Evolutionary conservation across 2,888 invertebrate genomes (phyloP), one percentile per base, ranked within the genome.

Genomic region (Xestia xanthographa): DNA sequence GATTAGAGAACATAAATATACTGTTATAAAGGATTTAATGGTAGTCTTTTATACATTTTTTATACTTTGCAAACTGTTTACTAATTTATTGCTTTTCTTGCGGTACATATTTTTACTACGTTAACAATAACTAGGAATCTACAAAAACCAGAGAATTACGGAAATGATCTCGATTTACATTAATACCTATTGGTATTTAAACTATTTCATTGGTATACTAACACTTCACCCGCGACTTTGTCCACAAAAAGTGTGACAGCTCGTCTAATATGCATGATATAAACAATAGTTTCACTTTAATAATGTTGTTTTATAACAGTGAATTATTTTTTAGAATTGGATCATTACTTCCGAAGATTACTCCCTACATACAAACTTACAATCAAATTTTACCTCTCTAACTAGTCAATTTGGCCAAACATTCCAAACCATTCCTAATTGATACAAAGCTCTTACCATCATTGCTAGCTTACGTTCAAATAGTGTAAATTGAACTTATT

Each of bases 1-100:
- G 78, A 71, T 77, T 77, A 80, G 58, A 62, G 20, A 58, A 50
- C 29, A 56, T 56, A 43, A 56, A 56, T 56, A 34, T 48, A 74
- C 29, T 14, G 0, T 17, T 60, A 41, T 56, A 38, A 48, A 48
- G n/a, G 43, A 20, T 67, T 43, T 75, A 29, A 62, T 38, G 8
- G 5, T 3, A 29, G 14, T 6, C 26, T 50, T 17, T 11, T 8
- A 41, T 41, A 17, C 6, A 17, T 41, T 63, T 45, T 63, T 29
- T 56, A 56, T 12, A 6, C 14, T 26, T 26, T 22, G 26, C 56
- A 56, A 56, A 14, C 6, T 8, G 1, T 5, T 12, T 12, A 26
- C 5, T n/a, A 14, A 14, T 12, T 5, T 48, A 20, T 58, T 29
- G 29, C 20, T 58, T 29, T 29, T 20, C 58, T 29, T 3, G 20